Conservation (phyloP, 1,140 invertebrate species). For the Mesaphorura yosii region DNA sequence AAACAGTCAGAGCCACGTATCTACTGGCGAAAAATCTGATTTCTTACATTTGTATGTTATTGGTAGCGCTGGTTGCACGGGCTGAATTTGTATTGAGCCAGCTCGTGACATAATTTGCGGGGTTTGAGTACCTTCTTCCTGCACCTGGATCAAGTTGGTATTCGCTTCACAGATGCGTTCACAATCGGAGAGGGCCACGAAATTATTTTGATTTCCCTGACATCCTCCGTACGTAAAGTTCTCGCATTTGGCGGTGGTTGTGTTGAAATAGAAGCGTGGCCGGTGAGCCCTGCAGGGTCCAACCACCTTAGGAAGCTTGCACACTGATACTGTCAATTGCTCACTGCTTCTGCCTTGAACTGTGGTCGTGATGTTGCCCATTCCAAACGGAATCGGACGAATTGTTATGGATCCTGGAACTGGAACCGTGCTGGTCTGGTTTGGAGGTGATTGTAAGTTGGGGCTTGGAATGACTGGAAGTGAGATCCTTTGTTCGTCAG, state of each 20-base stretch:
- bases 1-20: no score
- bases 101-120: no score
- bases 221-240: slow-evolving; percentile 72
- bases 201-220: slow-evolving; percentile 69
- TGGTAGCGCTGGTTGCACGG: not conserved
- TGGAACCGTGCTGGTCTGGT: not conserved
- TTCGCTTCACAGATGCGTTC: slow-evolving; percentile 45
- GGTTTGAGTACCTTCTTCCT: slow-evolving; percentile 20
- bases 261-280: slow-evolving; percentile 26
- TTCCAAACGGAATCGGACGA: not conserved
- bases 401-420: not conserved
- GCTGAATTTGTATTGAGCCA: not conserved
- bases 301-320: slow-evolving; percentile 1
- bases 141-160: slow-evolving; percentile 26
- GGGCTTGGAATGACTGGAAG: slow-evolving; percentile 36
- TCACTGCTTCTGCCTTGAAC: not conserved
- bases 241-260: slow-evolving; percentile 41
- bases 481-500: not conserved
- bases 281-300: slow-evolving; percentile 27
- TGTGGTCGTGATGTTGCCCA: not conserved
- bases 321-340: slow-evolving; percentile 6
- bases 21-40: no score
- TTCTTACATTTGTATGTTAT: not conserved
- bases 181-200: slow-evolving; percentile 52
- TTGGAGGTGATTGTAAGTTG: slow-evolving; percentile 35